Conservation (phyloP, 2,113 vertebrate genomes). For the Myotis davidii region DNA sequence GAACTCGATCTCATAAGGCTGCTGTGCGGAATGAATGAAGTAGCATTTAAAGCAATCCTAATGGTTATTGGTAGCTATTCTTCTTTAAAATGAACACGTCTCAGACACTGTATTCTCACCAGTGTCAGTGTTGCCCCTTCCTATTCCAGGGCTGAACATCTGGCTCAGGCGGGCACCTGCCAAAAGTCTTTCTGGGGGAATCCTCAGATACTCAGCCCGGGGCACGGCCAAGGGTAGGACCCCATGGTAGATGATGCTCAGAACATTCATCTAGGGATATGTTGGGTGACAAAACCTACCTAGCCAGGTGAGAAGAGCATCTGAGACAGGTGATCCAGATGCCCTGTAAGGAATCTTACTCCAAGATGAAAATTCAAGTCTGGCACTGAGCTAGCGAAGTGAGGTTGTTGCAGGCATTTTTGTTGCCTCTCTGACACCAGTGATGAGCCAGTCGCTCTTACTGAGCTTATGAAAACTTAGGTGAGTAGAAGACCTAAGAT, state of each 20-base stretch:
- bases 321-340: not conserved
- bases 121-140: not conserved
- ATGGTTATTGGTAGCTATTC: not conserved
- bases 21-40: not conserved
- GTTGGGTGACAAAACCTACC: not conserved
- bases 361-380: not conserved
- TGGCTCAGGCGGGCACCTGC: not conserved
- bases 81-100: not conserved
- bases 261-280: not conserved
- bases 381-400: not conserved
- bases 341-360: not conserved
- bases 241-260: not conserved
- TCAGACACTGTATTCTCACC: not conserved
- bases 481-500: not conserved
- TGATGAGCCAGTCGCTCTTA: not conserved
- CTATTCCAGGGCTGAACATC: not conserved
- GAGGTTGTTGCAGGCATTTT: not conserved
- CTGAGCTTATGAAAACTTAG: not conserved
- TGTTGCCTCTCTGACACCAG: not conserved
- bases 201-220: not conserved
- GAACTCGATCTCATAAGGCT: not conserved
- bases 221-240: not conserved
- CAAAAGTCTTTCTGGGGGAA: not conserved
- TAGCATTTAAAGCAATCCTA: not conserved
- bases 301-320: not conserved